Evolutionary conservation across 2,797 vertebrate species (phyloP), one percentile per base, ranked within the genome.

Genomic region (Premnoplex brunnescens): DNA sequence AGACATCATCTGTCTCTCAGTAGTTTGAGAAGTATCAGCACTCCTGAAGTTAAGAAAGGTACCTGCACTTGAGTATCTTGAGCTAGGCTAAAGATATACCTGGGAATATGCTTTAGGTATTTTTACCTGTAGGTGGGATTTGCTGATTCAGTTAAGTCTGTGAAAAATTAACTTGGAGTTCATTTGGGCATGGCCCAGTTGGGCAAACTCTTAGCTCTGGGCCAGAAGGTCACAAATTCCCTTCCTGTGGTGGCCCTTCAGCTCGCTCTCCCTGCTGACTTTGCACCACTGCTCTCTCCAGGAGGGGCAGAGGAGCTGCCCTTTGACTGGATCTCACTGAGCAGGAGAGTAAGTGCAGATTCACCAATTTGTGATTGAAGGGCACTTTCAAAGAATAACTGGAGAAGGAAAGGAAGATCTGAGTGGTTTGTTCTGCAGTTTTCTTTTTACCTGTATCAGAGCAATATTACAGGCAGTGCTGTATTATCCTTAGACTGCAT

Each of bases 121-220:
- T 82, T 90, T 85, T 69, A 88, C 79, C 66, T 89, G 43, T 72
- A 93, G 32, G 8, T 88, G 22, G 12, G 58, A 37, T 39, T 95
- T 95, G 73, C 66, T 85, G 80, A 82, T 89, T 90, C 73, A 66
- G 83, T 88, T 81, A 76, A 74, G 34, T 39, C 69, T 54, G 69
- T 92, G 71, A 88, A 95, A 93, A 93, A 91, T 88, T 86, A 95
- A 82, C 88, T 37, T 48, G 10, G 55, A 39, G 49, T 85, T 63
- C 44, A 30, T 87, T 81, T 85, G 76, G 27, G 69, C 54, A 59
- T 60, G 77, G 56, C 71, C 80, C 21, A 55, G 12, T 67, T 95
- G 73, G 59, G 87, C 62, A 94, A 12, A 90, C 63, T 90, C 24
- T 8, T 74, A 94, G 82, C 51, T 60, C 36, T 60, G 30, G 71